Percentiles rank a stretch among this genome's conserved stretches.
phyloP scores from a whole-genome alignment of 2,113 vertebrate species.

The Mobula birostris region DNA sequence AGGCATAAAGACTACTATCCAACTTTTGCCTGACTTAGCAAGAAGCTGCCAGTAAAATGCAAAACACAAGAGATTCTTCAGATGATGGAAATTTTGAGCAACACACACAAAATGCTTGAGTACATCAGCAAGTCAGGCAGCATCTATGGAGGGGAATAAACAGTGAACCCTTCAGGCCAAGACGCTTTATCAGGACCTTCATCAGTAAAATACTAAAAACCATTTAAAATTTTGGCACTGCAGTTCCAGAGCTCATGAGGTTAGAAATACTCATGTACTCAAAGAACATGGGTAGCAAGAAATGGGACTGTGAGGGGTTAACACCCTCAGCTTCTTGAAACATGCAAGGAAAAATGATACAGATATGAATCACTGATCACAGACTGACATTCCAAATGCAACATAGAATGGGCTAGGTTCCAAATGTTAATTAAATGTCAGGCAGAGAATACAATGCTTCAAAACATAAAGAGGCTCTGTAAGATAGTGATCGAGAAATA shows the following conservation, averaged over 20 bases:
- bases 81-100: too few relatives aligned
- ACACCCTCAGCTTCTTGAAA: not conserved
- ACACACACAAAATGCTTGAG: too few relatives aligned
- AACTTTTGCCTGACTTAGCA: not conserved
- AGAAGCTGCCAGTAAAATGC: too few relatives aligned
- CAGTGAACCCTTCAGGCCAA: too few relatives aligned
- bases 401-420: not conserved
- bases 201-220: too few relatives aligned
- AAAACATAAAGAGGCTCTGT: not conserved
- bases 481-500: conserved; percentile 33
- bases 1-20: not conserved
- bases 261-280: not conserved
- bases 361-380: conserved; percentile 28
- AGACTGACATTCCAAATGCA: not conserved
- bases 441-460: conserved; percentile 11
- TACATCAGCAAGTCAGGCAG: too few relatives aligned
- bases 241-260: too few relatives aligned
- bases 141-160: too few relatives aligned
- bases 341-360: not conserved
- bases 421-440: conserved; percentile 33
- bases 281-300: not conserved
- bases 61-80: not conserved
- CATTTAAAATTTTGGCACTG: not conserved
- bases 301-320: not conserved
- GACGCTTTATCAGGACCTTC: too few relatives aligned